These are phyloP conservation scores for Ursus arctos DNA, from an alignment of 2,113 vertebrate genomes.

Conservation along the genomic window DNA sequence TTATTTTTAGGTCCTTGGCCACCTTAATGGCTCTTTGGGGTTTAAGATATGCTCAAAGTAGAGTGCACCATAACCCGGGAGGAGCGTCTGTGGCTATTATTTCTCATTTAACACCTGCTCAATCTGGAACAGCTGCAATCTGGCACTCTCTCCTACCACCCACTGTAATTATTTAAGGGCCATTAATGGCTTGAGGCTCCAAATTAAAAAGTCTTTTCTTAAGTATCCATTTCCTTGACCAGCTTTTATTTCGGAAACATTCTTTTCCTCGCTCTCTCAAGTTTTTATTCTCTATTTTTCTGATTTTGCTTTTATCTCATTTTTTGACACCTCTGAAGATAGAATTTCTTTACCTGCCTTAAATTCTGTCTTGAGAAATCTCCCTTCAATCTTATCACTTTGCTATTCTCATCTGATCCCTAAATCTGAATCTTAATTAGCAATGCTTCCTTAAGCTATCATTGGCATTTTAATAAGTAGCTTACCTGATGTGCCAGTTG, in stretches of 20 bases:
- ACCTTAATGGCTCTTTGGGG: conserved; percentile 75
- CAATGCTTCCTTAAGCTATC: not conserved
- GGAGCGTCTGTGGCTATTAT: not conserved
- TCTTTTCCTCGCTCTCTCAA: not conserved
- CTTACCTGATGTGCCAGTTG: not conserved
- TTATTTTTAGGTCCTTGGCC: conserved; percentile 74
- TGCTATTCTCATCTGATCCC: not conserved
- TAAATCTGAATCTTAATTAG: not conserved
- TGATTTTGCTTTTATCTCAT: not conserved
- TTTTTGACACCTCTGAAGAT: not conserved
- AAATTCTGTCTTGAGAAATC: not conserved
- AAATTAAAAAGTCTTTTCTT: not conserved
- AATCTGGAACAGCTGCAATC: not conserved
- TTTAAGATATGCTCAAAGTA: conserved; percentile 72
- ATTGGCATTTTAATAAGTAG: not conserved
- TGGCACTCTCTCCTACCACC: not conserved
- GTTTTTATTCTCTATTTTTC: not conserved
- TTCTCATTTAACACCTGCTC: not conserved
- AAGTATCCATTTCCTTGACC: not conserved
- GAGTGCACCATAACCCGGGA: not conserved
- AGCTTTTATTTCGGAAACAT: not conserved
- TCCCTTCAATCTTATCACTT: not conserved
- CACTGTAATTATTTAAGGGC: not conserved
- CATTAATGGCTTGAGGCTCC: not conserved
- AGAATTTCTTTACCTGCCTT: not conserved